Evolutionary conservation across 2,113 vertebrate genomes (phyloP), one percentile per base, ranked within the genome.

Genomic region (Brachypteracias leptosomus): DNA sequence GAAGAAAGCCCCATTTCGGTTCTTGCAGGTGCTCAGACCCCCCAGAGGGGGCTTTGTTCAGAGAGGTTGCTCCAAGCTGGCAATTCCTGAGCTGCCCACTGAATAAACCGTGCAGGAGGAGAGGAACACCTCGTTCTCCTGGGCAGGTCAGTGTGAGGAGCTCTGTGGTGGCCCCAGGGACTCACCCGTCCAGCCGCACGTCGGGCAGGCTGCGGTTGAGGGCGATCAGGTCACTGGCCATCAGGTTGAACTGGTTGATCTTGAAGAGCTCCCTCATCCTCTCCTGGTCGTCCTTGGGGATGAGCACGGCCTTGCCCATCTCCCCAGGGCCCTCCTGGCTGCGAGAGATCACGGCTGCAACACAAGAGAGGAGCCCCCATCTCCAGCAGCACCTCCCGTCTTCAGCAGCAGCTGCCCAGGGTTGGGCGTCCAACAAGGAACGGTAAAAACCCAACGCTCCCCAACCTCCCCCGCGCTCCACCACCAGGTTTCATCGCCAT

Each of bases 181-280:
- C 99, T 97, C 95, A 99, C 99, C 99, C 99, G 9, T 99, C 99
- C 79, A 99, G 85, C 75, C 99, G 97, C 70, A 99, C 99, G n/a
- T 99, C 99, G 0, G 99, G 99, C 59, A 99, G 96, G 81, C 98
- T 99, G 94, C 99, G 98, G 98, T 99, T 99, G 25, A 99, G 98
- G 3, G 99, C 99, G 63, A 99, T 99, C 98, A 99, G 97, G 97
- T 99, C 99, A 46, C 99, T 99, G 97, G 99, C 99, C 99, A 99
- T 99, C 15, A 99, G 98, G 89, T 99, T 99, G 95, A 99, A 99
- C 96, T 99, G 99, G 97, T 99, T 99, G 95, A 99, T 99, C 97
- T 99, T 99, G 88, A 99, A 99, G 28, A 99, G 97, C 88, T 99
- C 99, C 91, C 99, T 99, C 99, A 99, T 99, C 97, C 99, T 99